Conservation (phyloP, 1,140 invertebrate species). For the Rhagoletis pomonella region DNA sequence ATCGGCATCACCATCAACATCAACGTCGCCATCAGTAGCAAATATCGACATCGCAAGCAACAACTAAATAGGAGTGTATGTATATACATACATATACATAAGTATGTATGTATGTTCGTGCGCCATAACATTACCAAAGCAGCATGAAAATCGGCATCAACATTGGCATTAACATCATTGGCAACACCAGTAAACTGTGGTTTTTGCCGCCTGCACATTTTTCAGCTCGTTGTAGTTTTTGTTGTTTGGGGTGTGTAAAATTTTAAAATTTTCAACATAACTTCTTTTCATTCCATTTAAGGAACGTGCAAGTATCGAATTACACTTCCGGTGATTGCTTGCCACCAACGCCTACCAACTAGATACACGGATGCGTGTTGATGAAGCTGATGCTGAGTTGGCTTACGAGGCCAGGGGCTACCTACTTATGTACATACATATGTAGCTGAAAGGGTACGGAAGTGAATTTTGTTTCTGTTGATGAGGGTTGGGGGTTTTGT, state of each 20-base stretch:
- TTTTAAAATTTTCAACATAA: constrained; percentile 44
- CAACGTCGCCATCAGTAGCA: background rate
- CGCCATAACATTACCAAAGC: constrained; percentile 4
- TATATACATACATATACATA: too few relatives aligned
- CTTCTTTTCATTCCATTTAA: constrained; percentile 30
- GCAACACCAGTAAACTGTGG: constrained; percentile 47
- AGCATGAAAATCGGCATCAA: constrained; percentile 37
- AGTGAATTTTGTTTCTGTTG: constrained; percentile 62
- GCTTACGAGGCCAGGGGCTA: background rate
- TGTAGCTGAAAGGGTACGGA: constrained; percentile 52
- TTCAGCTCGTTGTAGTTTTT: background rate
- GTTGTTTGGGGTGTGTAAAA: constrained; percentile 17
- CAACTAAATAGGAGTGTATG: background rate
- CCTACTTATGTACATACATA: background rate
- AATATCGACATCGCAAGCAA: background rate
- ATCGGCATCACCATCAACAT: constrained; percentile 12
- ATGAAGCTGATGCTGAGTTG: background rate
- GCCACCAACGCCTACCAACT: constrained; percentile 61
- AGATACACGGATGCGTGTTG: constrained; percentile 57
- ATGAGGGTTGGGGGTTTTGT: constrained; percentile 65
- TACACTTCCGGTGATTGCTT: constrained; percentile 70
- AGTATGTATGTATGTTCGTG: too few relatives aligned
- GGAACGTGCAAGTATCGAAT: constrained; percentile 67
- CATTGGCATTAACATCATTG: constrained; percentile 37
- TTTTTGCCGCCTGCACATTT: constrained; percentile 7